Evolutionary conservation across 2,888 invertebrate species (phyloP).

Genomic region (Lepidocyrtinus sp.): DNA sequence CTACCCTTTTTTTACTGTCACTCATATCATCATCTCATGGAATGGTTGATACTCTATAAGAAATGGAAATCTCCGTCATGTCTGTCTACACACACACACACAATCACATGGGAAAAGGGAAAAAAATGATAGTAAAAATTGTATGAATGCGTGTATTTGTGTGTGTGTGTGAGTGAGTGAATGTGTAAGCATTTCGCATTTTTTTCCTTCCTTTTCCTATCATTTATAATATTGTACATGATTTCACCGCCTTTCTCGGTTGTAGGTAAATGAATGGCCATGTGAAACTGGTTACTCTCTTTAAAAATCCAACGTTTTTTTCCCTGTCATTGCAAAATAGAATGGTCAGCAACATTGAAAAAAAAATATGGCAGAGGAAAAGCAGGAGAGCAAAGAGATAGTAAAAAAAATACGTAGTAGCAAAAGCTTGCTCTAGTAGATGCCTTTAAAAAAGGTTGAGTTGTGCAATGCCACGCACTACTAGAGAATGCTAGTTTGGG

Average conservation of each 20-base stretch:
- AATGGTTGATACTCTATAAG: neutral
- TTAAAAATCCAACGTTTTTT: constrained; percentile 2
- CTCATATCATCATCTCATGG: neutral
- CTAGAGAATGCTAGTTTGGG: too few species aligned
- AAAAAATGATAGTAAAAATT: too few species aligned
- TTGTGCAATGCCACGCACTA: neutral
- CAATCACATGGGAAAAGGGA: too few species aligned
- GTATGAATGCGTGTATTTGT: too few species aligned
- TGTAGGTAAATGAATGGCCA: constrained; percentile 55
- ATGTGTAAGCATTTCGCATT: neutral
- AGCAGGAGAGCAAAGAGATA: neutral
- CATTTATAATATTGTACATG: constrained; percentile 22
- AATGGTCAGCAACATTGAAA: constrained; percentile 16
- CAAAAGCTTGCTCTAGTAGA: too few species aligned
- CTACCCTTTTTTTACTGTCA: constrained; percentile 10
- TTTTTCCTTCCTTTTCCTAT: neutral
- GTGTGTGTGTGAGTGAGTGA: neutral
- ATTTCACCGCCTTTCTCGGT: constrained; percentile 57
- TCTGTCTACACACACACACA: too few species aligned
- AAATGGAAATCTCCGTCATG: neutral
- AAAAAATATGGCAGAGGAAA: constrained; percentile 7
- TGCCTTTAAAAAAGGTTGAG: too few species aligned
- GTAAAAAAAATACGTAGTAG: neutral
- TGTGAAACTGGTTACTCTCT: constrained; percentile 57
- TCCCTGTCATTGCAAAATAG: constrained; percentile 24